Evolutionary conservation across 2,888 invertebrate species (phyloP), one percentile per base, ranked within the genome.

Genomic region (Tetanocera ferruginea): DNA sequence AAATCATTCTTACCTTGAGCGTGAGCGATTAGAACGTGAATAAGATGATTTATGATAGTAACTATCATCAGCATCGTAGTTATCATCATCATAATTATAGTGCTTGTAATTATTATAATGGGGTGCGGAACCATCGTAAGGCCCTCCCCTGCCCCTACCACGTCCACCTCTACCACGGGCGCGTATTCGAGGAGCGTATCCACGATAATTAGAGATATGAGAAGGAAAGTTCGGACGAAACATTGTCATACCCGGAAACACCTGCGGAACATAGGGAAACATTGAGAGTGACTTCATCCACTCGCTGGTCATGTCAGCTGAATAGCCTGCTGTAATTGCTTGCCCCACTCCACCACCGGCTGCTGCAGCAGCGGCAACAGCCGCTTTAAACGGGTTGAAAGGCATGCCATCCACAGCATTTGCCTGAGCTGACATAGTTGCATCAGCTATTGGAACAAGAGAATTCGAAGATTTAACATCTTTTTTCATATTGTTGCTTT

Each of bases 21-120:
- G 80, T 8, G 88, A 72, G 43, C 64, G 64, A 51, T 64, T 74
- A 8, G 84, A 84, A 69, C 85, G 81, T 4, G 88, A 87, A 70
- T 87, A 85, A 0, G 86, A 86, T 6, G 86, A 87, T 77, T 85
- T 87, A 60, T 84, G 84, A 76, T 87, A 85, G 69, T 80, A 91
- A 89, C 92, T 91, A 37, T 91, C 92, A 66, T 92, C 92, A 81
- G 93, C 93, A 79, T 93, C 84, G 25, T 85, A 86, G 17, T 83
- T 91, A 76, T 91, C 92, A 28, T 90, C 89, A 72, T 92, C 92
- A 60, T 91, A 93, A 71, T 92, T 92, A 82, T 93, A 93, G 82
- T 93, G 92, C 81, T 85, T 83, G 80, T 85, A 86, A 66, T 86
- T 88, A 71, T 88, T 86, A 23, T 86, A 84, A 3, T 84, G 86